Percentiles rank a stretch among this genome's conserved stretches.
Evolutionary conservation across 2,797 vertebrate genomes (phyloP).

Genomic region (Poliocrania exsul): DNA sequence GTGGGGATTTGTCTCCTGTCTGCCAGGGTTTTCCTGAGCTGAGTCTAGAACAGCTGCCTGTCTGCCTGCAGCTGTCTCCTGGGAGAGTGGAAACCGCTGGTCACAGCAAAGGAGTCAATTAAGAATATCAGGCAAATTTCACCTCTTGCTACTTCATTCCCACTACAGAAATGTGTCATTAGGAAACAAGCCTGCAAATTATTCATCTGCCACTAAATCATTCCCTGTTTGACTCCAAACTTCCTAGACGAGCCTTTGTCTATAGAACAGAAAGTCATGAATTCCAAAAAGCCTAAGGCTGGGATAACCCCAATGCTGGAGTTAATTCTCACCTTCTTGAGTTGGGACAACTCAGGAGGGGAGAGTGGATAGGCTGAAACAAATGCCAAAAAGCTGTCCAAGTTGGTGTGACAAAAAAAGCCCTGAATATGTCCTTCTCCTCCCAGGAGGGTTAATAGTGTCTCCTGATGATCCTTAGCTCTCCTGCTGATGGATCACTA

Average conservation of each 20-base stretch:
- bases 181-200: background rate
- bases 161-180: background rate
- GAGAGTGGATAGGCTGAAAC: background rate
- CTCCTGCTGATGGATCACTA: background rate
- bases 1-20: background rate
- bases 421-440: background rate
- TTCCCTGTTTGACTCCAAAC: background rate
- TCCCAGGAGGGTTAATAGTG: background rate
- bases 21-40: background rate
- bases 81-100: background rate
- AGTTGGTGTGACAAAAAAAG: background rate
- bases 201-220: background rate
- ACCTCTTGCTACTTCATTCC: background rate
- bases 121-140: background rate
- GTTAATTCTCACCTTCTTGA: background rate
- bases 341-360: background rate
- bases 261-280: background rate
- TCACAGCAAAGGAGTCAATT: background rate
- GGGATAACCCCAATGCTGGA: background rate
- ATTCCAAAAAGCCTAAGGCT: background rate
- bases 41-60: background rate
- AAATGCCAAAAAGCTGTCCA: background rate
- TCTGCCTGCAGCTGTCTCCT: background rate
- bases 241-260: background rate
- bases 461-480: background rate